Evolutionary conservation across 2,113 vertebrate genomes (phyloP), one percentile per base, ranked within the genome.

Genomic region (Callipepla squamata): DNA sequence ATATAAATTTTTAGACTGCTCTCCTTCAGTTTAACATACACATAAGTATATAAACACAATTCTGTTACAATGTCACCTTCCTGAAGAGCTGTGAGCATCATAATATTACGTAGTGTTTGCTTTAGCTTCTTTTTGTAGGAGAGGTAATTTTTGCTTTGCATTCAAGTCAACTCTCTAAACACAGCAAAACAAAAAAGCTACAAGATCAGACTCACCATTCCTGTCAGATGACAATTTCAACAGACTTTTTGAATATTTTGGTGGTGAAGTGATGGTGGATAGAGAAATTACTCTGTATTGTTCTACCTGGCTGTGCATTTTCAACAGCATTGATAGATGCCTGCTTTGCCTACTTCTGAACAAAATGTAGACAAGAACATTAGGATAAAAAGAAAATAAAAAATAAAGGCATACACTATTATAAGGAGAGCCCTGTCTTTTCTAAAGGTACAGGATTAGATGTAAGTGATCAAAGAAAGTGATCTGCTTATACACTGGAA

Each of bases 211-310:
- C 44, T 87, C 22, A 16, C 17, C 8, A 1, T 57, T 75, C 32
- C 67, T 75, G 22, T 55, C 34, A 87, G 89, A 68, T 34, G 12
- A 44, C 12, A 84, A 23, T 57, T 93, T 84, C 57, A 84, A 79
- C 9, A 68, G 23, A 72, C 14, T 5, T 30, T 6, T 34, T 68
- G 48, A 18, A 14, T 12, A 89, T 68, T 69, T 28, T 42, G 16
- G 16, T 53, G 36, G 48, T 18, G 18, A 90, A 78, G 14, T 40
- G 32, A 23, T 57, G 16, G 11, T 20, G 8, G 26, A 69, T 47
- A 82, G 4, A 11, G 13, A 84, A 63, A 1, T 32, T 63, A 17
- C 21, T 67, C 28, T 50, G 15, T 10, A 77, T 83, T 74, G 13
- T 47, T 18, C 74, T 80, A 58, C 2, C 11, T 32, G 25, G 28